Base-by-base conservation (phyloP, 2,888 invertebrate genomes). In the Proisotoma minuta region DNA sequence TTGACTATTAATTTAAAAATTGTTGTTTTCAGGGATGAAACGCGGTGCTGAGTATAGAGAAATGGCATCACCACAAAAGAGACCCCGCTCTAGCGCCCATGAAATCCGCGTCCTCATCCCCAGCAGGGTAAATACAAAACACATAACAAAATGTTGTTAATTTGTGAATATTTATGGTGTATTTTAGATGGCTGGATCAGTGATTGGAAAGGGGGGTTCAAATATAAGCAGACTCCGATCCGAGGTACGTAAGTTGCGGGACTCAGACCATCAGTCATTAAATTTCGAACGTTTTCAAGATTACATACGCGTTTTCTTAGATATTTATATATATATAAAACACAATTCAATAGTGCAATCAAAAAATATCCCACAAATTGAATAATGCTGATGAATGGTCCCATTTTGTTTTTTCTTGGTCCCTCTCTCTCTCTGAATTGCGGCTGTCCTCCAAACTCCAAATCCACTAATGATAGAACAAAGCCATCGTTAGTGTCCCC, bases 401-500 rank as follows among this genome's bases (percentile, higher is more conserved):
- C 73, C 70, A 63, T 73, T 71, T 73, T 71, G 68, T 71, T 65
- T 73, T 73, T 72, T 70, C 73, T 73, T 66, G 65, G 65, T 65
- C 65, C 65, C 65, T 53, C 65, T 65, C 68, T 71, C n/a, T n/a
- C n/a, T n/a, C n/a, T n/a, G n/a, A n/a, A n/a, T n/a, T 40, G 34
- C 56, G 70, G 70, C 65, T 66, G 70, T 71, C 68, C 74, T 74
- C 75, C 75, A 74, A 66, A 72, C 73, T 72, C 40, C 22, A 40
- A 5, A 54, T 54, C 39, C 24, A 34, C 51, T 51, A 56, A 66
- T 60, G 79, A 77, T 94, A 98, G 97, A 97, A 92, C 91, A 94
- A 96, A 90, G 96, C 97, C 88, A 92, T 91, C 87, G 93, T 99
- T 85, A 94, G 94, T 87, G 95, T 99, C 88, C 98, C 98, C 86